These are phyloP conservation scores for Clanis bilineata DNA, from an alignment of 2,888 invertebrate species.

Conservation along the genomic window DNA sequence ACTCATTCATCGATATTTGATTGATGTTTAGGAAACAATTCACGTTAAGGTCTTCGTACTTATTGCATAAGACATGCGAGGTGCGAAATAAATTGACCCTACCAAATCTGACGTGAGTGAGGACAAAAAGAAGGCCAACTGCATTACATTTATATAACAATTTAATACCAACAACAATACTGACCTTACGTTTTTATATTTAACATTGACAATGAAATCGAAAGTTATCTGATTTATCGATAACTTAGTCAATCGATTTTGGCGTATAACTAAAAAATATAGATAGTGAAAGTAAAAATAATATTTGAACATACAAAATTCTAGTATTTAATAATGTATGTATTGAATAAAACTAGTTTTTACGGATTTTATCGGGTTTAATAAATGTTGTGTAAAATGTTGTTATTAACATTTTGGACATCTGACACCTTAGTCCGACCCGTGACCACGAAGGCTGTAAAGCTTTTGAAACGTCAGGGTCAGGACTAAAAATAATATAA, in stretches of 20 bases:
- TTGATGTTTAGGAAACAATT: conserved; percentile 34
- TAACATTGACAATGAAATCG: conserved; percentile 49
- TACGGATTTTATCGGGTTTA: too few species aligned
- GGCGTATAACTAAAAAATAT: too few species aligned
- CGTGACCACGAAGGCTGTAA: too few species aligned
- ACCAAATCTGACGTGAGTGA: conserved; percentile 39
- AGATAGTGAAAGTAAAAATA: too few species aligned
- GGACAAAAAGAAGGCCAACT: conserved; percentile 49
- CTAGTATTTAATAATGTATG: too few species aligned
- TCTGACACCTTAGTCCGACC: too few species aligned
- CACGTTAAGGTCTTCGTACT: conserved; percentile 28
- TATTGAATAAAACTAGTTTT: too few species aligned
- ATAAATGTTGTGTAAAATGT: too few species aligned
- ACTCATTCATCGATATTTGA: conserved; percentile 23
- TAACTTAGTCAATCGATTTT: background rate
- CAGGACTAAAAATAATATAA: too few species aligned
- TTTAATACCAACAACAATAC: conserved; percentile 36
- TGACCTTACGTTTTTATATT: conserved; percentile 32
- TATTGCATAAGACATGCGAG: conserved; percentile 28
- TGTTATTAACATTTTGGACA: too few species aligned
- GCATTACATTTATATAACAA: conserved; percentile 53
- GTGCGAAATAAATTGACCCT: conserved; percentile 45
- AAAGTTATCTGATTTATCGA: background rate
- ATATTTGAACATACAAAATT: too few species aligned
- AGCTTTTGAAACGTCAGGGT: too few species aligned